Base-by-base conservation (phyloP, 2,888 invertebrate genomes). In the Therioaphis trifolii region DNA sequence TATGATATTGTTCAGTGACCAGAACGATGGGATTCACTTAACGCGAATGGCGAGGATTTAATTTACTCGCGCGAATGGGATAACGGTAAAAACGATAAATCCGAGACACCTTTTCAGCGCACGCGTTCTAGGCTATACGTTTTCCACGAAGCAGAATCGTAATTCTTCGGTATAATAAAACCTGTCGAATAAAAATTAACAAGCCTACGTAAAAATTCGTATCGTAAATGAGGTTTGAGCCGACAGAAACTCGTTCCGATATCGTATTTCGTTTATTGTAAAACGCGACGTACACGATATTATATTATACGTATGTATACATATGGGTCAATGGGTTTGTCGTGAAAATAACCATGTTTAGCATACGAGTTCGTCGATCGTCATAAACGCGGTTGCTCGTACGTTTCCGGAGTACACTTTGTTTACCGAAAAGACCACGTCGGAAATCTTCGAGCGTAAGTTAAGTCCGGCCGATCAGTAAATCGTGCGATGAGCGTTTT, bases 1-100 rank as follows among this genome's bases (percentile, higher is more conserved):
- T 35, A 72, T 72, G 29, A 72, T 61, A 63, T 63, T 76, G 63
- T 76, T 63, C 76, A 29, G 76, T 46, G 76, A 76, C 63, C 29
- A 63, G 29, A 63, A 76, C n/a, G 27, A 18, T 18, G 18, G 18
- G 9, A 1, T 15, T 21, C 11, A 46, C 27, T 15, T 63, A 29
- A 27, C 61, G 14, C 61, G 27, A 63, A 76, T n/a, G 7, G 76
- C 27, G n/a, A 63, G 29, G 63, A 29, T 63, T 46, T 52, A 7
- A 14, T 21, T 12, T 52, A 55, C n/a, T n/a, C 43, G 40, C 29
- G n/a, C 15, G 3, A 61, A 61, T 2, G 55, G 21, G 15, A 21
- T 63, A 63, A 46, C 76, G 63, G 46, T 63, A 63, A 29, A 63
- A 63, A 9, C 1, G 63, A 46, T 61, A 63, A 61, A 29, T 7